phyloP scores from a whole-genome alignment of 1,140 invertebrate species.

The Popillia japonica region DNA sequence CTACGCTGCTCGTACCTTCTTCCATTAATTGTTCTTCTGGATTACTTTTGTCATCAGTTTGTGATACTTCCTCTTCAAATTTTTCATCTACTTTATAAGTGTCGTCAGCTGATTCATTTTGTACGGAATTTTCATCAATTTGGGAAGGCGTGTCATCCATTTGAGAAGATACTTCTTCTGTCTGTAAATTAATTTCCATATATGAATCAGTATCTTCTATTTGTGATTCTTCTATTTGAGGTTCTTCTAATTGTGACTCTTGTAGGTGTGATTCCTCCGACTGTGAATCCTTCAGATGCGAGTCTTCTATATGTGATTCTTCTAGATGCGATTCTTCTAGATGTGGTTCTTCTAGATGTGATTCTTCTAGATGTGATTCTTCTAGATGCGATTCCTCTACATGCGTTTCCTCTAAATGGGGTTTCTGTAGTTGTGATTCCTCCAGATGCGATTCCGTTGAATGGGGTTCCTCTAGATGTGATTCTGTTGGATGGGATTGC shows the following conservation, averaged over 20 bases:
- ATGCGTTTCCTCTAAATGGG: too few species aligned
- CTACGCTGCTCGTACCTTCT: constrained; percentile 57
- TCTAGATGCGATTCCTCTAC: too few species aligned
- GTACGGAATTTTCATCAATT: constrained; percentile 9
- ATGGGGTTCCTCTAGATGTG: too few species aligned
- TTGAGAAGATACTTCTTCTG: background rate
- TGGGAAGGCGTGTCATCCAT: background rate
- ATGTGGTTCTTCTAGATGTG: constrained; percentile 29
- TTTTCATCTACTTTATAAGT: constrained; percentile 4
- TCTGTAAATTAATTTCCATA: constrained; percentile 22
- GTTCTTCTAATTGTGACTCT: constrained; percentile 27
- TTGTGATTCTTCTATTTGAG: constrained; percentile 37
- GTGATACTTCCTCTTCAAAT: constrained; percentile 40
- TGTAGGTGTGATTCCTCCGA: constrained; percentile 3
- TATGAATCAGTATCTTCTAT: background rate
- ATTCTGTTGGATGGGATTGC: too few species aligned
- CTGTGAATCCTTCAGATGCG: constrained; percentile 36
- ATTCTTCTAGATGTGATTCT: too few species aligned
- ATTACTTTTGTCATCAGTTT: constrained; percentile 67
- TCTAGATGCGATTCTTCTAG: constrained; percentile 31
- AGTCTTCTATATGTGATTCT: constrained; percentile 10
- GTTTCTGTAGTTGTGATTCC: too few species aligned
- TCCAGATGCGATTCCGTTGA: too few species aligned
- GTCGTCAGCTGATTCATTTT: constrained; percentile 4
- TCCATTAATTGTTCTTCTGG: constrained; percentile 57